Evolutionary conservation across 2,797 vertebrate species (phyloP), one percentile per base, ranked within the genome.

Genomic region (Anolis apletophallus): DNA sequence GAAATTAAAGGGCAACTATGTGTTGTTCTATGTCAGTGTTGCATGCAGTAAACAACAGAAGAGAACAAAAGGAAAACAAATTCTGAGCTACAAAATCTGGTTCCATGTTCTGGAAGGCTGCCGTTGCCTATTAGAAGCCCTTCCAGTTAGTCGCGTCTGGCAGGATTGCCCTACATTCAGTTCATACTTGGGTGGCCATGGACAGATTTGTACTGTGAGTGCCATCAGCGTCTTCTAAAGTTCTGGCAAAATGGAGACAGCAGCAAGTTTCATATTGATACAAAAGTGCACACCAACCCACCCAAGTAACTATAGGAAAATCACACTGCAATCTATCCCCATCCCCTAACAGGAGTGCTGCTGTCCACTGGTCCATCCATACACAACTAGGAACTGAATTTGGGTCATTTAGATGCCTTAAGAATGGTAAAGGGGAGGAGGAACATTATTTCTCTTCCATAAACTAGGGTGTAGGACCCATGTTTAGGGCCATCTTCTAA

Each of bases 71-170:
- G 46, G 5, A 73, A 73, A 34, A 21, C 40, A 73, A 64, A 71
- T 1, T 32, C 13, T 59, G 13, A 8, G 40, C 29, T 68, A 34
- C 59, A 76, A 76, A 46, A 55, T 67, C 64, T 77, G 64, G 67
- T 71, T 77, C 52, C 21, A 17, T 32, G 32, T 87, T 87, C 68
- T 71, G 80, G 54, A 71, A 87, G 8, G n/a, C 64, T 87, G 86
- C 54, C 54, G 50, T n/a, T 83, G 64, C 67, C 32, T 77, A 87
- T 77, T 71, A 71, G 40, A 40, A 77, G 23, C 61, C 19, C 64
- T 83, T 87, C 64, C 52, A 82, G 54, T 71, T 67, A 77, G 73
- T 52, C 55, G 73, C 67, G 77, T 77, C 73, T 83, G 72, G 71
- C 71, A 67, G 32, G 59, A 34, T 2, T 54, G 73, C 54, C 67